Evolutionary conservation across 2,113 vertebrate genomes (phyloP).

Genomic region (Crotophaga sulcirostris): DNA sequence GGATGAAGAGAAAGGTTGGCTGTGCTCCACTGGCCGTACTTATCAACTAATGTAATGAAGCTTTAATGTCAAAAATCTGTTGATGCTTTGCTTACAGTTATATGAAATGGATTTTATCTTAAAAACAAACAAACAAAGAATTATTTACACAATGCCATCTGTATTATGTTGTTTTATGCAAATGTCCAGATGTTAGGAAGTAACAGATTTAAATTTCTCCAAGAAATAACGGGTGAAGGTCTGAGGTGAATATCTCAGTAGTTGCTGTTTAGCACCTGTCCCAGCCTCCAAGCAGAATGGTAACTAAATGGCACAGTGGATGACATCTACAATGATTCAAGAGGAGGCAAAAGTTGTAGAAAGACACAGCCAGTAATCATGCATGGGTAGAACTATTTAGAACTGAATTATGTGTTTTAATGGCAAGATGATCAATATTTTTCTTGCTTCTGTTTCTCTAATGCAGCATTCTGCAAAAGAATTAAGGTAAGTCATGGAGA

Average conservation of each 20-base stretch:
- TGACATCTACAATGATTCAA: accelerated
- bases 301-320: not conserved
- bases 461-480: conserved; percentile 57
- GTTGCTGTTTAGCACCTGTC: not conserved
- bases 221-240: not conserved
- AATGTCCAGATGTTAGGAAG: not conserved
- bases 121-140: not conserved
- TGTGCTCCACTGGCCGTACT: not conserved
- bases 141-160: not conserved
- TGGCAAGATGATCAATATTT: conserved; percentile 37
- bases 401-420: not conserved
- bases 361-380: not conserved
- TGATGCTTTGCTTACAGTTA: not conserved
- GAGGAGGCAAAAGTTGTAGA: not conserved
- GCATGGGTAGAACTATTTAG: not conserved
- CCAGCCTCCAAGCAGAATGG: not conserved
- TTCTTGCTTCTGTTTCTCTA: conserved; percentile 66
- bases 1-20: not conserved
- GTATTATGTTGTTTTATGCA: not conserved
- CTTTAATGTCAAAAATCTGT: not conserved
- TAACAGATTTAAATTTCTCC: not conserved
- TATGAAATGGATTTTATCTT: not conserved
- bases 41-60: conserved; percentile 6
- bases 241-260: not conserved
- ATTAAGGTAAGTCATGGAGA: conserved; percentile 46